Evolutionary conservation across 2,113 vertebrate genomes (phyloP).

Genomic region (Athene cunicularia): DNA sequence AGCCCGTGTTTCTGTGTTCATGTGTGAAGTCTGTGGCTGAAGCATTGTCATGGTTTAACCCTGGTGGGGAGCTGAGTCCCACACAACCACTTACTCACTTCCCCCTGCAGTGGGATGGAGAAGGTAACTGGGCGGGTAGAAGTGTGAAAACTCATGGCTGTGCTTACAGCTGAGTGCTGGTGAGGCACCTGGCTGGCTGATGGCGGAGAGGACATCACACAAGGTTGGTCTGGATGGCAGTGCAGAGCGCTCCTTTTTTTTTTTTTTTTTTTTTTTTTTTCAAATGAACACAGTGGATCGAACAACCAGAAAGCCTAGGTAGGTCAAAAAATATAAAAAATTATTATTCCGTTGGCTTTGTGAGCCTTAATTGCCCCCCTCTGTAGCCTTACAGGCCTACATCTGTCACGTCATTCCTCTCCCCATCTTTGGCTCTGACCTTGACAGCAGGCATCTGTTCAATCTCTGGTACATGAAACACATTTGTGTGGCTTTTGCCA

Average conservation of each 20-base stretch:
- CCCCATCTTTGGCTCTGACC: neutral
- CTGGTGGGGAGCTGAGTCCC: neutral
- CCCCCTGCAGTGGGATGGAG: too few relatives aligned
- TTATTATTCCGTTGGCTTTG: neutral
- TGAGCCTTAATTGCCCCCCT: neutral
- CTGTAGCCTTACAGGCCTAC: neutral
- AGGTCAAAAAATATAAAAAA: neutral
- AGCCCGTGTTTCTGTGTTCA: neutral
- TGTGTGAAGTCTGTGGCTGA: neutral
- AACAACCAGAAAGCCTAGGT: neutral
- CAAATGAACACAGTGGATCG: neutral
- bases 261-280: neutral
- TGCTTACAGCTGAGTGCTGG: neutral
- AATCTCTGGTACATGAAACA: neutral
- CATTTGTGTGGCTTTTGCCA: neutral
- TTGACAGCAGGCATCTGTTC: neutral
- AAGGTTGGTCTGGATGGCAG: neutral
- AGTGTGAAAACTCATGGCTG: too few relatives aligned
- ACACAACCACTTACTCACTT: rapidly evolving
- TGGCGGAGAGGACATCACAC: neutral
- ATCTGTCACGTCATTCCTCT: neutral
- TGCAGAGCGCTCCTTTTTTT: neutral
- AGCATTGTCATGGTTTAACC: neutral
- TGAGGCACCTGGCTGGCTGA: neutral
- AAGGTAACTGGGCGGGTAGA: neutral